Evolutionary conservation across 2,113 vertebrate species (phyloP), one percentile per base, ranked within the genome.

Genomic region (Datnioides undecimradiatus): DNA sequence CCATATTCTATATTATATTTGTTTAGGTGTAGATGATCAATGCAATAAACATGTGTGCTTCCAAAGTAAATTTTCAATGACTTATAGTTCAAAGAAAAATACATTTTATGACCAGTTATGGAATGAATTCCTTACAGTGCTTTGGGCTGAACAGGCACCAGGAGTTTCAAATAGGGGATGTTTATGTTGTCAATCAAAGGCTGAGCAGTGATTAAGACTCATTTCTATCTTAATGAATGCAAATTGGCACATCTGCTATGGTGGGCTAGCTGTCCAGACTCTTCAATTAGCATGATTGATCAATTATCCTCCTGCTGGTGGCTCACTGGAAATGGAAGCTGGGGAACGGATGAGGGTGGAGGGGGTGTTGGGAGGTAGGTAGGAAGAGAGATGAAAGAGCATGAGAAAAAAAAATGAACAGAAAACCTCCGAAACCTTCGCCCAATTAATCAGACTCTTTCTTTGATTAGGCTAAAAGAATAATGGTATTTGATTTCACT

Each of bases 201-300:
- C 76, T 85, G 82, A 90, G 80, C 80, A 73, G 90, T 94, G 91
- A 95, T 95, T 95, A 95, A 92, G 92, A 88, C 90, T 91, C 90
- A 91, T 94, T 93, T 93, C 87, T 67, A 67, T 86, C 88, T 85
- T 95, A 95, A 95, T 95, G 92, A 95, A 95, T 95, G 94, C 93
- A 95, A 95, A 95, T 95, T 92, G 93, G 93, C 94, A 93, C 95
- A 95, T 95, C 94, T 95, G 94, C 92, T 94, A 89, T 91, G 91
- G 92, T 91, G 91, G 87, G 86, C 91, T 92, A 90, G 92, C 92
- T 94, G 93, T 94, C 93, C 93, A 94, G 91, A 94, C 93, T 94
- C 91, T 93, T 93, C 93, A 94, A 94, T 95, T 95, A 95, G 92
- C 85, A 82, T 95, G 94, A 95, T 95, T 94, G 94, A 95, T 95